Evolutionary conservation across 23 tunicate species (phyloP).

Genomic region (Halocynthia aurantium): DNA sequence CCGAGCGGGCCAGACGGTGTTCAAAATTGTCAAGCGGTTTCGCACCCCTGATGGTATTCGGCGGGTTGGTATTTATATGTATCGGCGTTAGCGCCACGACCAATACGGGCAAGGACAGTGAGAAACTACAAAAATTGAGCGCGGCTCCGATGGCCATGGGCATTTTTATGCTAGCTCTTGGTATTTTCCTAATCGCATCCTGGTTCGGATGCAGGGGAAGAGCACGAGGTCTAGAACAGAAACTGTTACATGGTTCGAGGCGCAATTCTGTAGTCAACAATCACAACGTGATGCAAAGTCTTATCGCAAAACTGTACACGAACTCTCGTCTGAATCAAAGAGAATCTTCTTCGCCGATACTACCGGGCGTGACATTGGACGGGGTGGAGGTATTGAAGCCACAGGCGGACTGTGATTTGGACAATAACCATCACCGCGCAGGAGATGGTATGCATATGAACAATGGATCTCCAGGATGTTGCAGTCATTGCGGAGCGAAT

Average conservation of each 20-base stretch:
- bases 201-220: conserved; percentile 88
- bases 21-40: conserved; percentile 89
- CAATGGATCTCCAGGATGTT: not conserved
- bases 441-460: not conserved
- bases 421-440: not conserved
- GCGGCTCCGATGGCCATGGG: conserved; percentile 94
- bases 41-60: conserved; percentile 94
- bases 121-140: conserved; percentile 52
- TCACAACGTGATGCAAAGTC: conserved; percentile 36
- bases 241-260: conserved; percentile 73
- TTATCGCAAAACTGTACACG: conserved; percentile 32
- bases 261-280: conserved; percentile 26
- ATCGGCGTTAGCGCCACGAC: conserved; percentile 85
- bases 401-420: conserved; percentile 14
- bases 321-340: conserved; percentile 3
- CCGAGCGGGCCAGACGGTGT: conserved; percentile 78
- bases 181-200: conserved; percentile 43
- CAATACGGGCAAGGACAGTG: conserved; percentile 71
- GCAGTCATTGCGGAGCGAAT: conserved; percentile 3
- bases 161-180: conserved; percentile 70
- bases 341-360: conserved; percentile 23
- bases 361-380: conserved; percentile 56
- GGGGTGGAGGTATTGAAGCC: conserved; percentile 40
- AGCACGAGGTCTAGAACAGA: conserved; percentile 48
- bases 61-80: conserved; percentile 87